Base-by-base conservation (phyloP, 2,797 vertebrate species). In the Carduelis carduelis region DNA sequence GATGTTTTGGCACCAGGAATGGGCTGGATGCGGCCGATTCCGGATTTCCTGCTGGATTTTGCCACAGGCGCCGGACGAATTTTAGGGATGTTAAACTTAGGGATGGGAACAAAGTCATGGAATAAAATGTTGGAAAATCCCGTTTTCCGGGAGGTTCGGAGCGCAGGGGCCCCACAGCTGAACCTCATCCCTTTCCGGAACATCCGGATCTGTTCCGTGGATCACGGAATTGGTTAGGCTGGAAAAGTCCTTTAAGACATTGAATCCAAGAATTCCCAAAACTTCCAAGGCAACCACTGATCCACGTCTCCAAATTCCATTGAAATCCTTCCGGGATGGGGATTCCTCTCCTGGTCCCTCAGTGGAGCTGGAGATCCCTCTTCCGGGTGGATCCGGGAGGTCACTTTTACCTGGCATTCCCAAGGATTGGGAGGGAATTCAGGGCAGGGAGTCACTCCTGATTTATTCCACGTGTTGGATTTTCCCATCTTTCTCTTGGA, bases 31-130 rank as follows among this genome's bases (percentile, higher is more conserved):
- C 0, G 0, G 26, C 44, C 2, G 1, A 30, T 50, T 12, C 30
- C 1, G 0, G 12, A 8, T 68, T 69, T 69, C 35, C 44, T 1
- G 0, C 75, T 8, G 30, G 53, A 19, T 66, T 80, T 57, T 57
- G 27, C 11, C 13, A 0, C 39, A 8, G 13, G 35, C 2, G 0
- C 30, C 0, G 0, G 24, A 8, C 4, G 12, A 30, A 43, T 50
- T 59, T 41, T 41, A 1, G 13, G 37, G 37, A 50, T 20, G 53
- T 43, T 20, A 3, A 81, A 41, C 3, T 43, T 34, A 0, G 0
- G 35, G 32, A 16, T 43, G 46, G 37, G 53, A 60, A 43, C 0
- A 7, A 43, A 8, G 3, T 32, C 16, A 1, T 21, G 11, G 2
- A 50, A 5, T 3, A 13, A 21, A 60, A 60, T 4, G 4, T 2